Conservation (phyloP, 2,888 invertebrate genomes). For the Agriopis leucophaearia region DNA sequence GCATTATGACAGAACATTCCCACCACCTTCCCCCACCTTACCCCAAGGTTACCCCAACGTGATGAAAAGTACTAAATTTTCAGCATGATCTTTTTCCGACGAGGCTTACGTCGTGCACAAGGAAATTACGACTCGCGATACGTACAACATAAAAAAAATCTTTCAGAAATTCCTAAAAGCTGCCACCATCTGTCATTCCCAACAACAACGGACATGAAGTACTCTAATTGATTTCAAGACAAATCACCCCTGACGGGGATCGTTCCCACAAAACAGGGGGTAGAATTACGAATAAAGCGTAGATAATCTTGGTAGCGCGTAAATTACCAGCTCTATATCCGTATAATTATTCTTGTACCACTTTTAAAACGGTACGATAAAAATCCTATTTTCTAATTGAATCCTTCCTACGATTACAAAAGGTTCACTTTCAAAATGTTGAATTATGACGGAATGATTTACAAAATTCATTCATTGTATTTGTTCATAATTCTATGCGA, state of each 20-base stretch:
- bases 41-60: no score
- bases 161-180: neutral
- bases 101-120: no score
- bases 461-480: no score
- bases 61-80: no score
- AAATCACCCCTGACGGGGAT: conserved; percentile 26
- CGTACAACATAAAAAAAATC: no score
- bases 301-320: conserved; percentile 39
- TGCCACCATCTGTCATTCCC: conserved; percentile 13
- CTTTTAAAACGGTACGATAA: conserved; percentile 12
- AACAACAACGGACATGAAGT: conserved; percentile 22
- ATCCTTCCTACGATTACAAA: neutral
- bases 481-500: conserved; percentile 7
- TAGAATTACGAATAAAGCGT: conserved; percentile 8
- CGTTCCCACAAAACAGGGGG: conserved; percentile 40
- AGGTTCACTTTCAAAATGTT: neutral
- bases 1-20: no score
- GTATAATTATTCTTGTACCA: conserved; percentile 34
- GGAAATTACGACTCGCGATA: no score
- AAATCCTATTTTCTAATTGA: neutral
- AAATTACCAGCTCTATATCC: conserved; percentile 41
- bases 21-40: no score
- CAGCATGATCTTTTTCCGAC: no score
- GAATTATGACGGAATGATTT: neutral
- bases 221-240: conserved; percentile 34